Conservation (phyloP, 2,888 invertebrate species). For the Dasysyrphus albostriatus region DNA sequence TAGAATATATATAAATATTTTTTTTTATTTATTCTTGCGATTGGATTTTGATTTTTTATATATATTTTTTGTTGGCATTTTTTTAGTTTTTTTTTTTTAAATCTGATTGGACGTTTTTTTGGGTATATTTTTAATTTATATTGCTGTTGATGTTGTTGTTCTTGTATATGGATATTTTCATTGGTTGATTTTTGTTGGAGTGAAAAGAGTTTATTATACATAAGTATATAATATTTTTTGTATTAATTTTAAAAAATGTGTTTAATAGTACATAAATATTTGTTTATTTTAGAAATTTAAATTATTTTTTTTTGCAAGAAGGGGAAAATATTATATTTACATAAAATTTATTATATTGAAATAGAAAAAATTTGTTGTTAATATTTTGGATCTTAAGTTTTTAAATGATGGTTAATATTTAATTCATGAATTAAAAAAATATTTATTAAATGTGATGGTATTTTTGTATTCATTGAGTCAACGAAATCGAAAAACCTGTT, state of each 20-base stretch:
- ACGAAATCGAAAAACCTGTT: neutral
- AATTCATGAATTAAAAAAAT: neutral
- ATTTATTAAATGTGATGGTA: slow-evolving; percentile 51
- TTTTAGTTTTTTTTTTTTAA: slow-evolving; percentile 35
- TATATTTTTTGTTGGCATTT: slow-evolving; percentile 60
- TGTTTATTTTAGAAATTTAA: slow-evolving; percentile 40
- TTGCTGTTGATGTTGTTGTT: slow-evolving; percentile 76
- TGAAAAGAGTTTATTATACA: slow-evolving; percentile 74
- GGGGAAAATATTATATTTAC: slow-evolving; percentile 59
- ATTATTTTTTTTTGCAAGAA: slow-evolving; percentile 27
- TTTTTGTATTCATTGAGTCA: slow-evolving; percentile 8
- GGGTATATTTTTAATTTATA: slow-evolving; percentile 61
- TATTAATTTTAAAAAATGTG: slow-evolving; percentile 45
- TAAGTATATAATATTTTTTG: slow-evolving; percentile 60
- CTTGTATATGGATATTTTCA: slow-evolving; percentile 73
- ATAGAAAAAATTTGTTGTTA: slow-evolving; percentile 9
- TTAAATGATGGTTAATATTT: neutral
- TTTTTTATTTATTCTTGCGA: slow-evolving; percentile 57
- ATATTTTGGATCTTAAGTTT: neutral
- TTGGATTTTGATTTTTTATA: slow-evolving; percentile 49
- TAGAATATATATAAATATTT: slow-evolving; percentile 53
- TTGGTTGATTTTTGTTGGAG: slow-evolving; percentile 74
- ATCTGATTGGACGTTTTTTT: slow-evolving; percentile 63
- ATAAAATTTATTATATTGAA: slow-evolving; percentile 23
- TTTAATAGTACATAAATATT: slow-evolving; percentile 52